Evolutionary conservation across 2,113 vertebrate species (phyloP).

Genomic region (Oostethus manadensis): DNA sequence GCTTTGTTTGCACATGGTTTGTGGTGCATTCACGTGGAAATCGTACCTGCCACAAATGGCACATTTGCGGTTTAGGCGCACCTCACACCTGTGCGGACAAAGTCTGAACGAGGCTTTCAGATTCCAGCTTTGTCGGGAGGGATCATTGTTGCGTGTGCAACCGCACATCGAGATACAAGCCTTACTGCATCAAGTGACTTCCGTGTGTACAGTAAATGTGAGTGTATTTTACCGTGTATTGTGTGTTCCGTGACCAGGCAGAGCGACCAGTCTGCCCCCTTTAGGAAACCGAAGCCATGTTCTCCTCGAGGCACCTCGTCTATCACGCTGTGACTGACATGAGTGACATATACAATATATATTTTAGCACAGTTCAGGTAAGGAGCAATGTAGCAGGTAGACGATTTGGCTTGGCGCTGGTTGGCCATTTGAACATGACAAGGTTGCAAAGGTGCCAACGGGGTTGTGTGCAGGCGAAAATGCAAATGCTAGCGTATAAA

Average conservation of each 20-base stretch:
- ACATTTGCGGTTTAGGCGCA: too few species aligned
- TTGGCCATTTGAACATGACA: background rate
- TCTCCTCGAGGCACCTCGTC: slow-evolving; percentile 25
- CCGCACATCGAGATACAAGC: slow-evolving; percentile 38
- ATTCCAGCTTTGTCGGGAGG: slow-evolving; percentile 1
- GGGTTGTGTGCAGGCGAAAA: slow-evolving; percentile 21
- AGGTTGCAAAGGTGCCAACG: slow-evolving; percentile 29
- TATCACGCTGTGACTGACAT: slow-evolving; percentile 13
- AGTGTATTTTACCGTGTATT: slow-evolving; percentile 6
- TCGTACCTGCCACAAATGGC: too few species aligned
- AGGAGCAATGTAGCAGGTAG: too few species aligned
- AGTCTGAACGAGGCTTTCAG: background rate
- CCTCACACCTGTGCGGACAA: too few species aligned
- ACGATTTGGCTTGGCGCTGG: background rate
- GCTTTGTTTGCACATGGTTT: too few species aligned
- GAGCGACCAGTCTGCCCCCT: slow-evolving; percentile 46
- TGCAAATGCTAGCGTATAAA: background rate
- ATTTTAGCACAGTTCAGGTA: background rate
- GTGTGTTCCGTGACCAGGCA: slow-evolving; percentile 18
- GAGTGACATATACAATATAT: slow-evolving; percentile 4
- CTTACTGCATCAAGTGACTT: slow-evolving; percentile 35
- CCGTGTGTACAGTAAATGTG: slow-evolving; percentile 10
- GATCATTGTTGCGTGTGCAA: slow-evolving; percentile 41
- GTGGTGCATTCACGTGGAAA: too few species aligned
- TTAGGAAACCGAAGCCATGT: slow-evolving; percentile 67